These are phyloP conservation scores for Pelmatolapia mariae DNA, from an alignment of 2,113 vertebrate genomes.

Conservation along the genomic window DNA sequence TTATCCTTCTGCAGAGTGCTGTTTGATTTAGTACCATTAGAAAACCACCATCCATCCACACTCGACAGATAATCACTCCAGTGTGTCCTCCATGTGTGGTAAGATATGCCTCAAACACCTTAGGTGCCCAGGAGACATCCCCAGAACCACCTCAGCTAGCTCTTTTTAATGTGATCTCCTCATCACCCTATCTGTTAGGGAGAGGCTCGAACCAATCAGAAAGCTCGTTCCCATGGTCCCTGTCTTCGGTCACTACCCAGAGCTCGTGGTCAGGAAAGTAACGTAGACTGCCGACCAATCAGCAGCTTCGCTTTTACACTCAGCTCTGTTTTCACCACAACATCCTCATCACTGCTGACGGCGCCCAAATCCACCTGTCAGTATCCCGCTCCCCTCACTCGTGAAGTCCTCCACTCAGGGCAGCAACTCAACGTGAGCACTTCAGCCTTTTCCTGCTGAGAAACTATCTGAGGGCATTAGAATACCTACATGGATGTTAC, in stretches of 20 bases:
- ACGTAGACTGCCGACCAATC: neutral
- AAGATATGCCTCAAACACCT: neutral
- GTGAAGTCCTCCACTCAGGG: neutral
- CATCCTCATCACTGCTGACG: neutral
- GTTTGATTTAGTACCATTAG: neutral
- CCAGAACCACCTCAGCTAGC: neutral
- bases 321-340: neutral
- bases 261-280: neutral
- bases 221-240: rapidly evolving
- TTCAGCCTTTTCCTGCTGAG: neutral
- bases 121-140: neutral
- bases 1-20: neutral
- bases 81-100: neutral
- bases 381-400: neutral
- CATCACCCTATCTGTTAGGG: neutral
- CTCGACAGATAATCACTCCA: neutral
- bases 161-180: neutral
- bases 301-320: neutral
- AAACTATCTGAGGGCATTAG: neutral
- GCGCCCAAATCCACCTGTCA: neutral
- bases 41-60: neutral
- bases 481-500: neutral
- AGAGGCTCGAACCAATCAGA: neutral
- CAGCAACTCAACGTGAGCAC: neutral
- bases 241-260: neutral